Evolutionary conservation across 1,140 invertebrate species (phyloP), one percentile per base, ranked within the genome.

Genomic region (Bombus ignitus): DNA sequence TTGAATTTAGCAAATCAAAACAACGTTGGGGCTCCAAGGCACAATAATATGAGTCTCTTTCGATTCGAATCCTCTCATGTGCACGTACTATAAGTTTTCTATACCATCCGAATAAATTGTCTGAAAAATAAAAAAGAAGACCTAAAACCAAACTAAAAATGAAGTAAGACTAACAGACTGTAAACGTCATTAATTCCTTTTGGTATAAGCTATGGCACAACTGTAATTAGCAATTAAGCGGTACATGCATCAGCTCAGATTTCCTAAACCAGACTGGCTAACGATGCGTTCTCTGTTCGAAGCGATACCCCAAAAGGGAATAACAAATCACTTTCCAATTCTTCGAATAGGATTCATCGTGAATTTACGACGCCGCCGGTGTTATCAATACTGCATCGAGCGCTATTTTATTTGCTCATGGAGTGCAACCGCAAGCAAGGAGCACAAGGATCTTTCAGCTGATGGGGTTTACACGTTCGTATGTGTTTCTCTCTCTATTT

Each of bases 251-350:
- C 28, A 32, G 8, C 13, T 39, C 32, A 53, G 15, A 12, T 47
- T 53, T 74, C 9, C 25, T n/a, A 53, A 13, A 53, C 18, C 18
- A 22, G 18, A 22, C 5, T 53, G 18, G 18, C 1, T 53, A 53
- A 53, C 47, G 6, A 53, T 22, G 6, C 18, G 47, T 53, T 32
- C n/a, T 32, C 32, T n/a, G n/a, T 35, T 35, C 65, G 5, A 66
- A 32, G n/a, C 65, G 6, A 25, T 57, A 37, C 0, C 3, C 37
- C 53, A 44, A 65, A 65, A 22, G 25, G 75, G 39, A 78, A 22
- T 65, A 65, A 66, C 37, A 66, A 78, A 65, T 78, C 75, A 42
- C 37, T 39, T 32, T n/a, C 35, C 53, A 42, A 77, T 78, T 78
- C 32, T 28, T 42, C 39, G 37, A 42, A 32, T 78, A 22, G 37